These are phyloP conservation scores for Musca vetustissima DNA, from an alignment of 1,140 invertebrate species.

Conservation along the genomic window DNA sequence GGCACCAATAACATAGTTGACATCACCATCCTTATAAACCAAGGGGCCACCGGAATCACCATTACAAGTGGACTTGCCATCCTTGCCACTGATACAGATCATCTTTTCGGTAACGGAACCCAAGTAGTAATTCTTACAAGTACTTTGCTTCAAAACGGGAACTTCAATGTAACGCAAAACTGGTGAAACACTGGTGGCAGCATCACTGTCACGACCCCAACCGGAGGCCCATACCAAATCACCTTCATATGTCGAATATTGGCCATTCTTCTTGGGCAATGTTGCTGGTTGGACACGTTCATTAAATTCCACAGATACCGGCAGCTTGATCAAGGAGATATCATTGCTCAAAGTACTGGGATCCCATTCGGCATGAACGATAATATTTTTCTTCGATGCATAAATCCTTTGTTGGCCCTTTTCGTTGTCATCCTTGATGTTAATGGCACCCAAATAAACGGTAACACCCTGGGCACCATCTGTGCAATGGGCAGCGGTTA, in stretches of 20 bases:
- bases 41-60: not conserved
- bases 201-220: slow-evolving; percentile 33
- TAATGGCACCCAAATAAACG: slow-evolving; percentile 14
- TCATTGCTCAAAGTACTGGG: slow-evolving; percentile 55
- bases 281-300: slow-evolving; percentile 35
- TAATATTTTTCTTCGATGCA: slow-evolving; percentile 29
- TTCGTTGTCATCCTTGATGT: too few relatives aligned
- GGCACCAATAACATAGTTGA: not conserved
- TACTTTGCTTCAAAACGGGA: slow-evolving; percentile 30
- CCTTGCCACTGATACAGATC: slow-evolving; percentile 26
- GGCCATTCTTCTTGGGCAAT: slow-evolving; percentile 33
- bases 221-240: slow-evolving; percentile 42
- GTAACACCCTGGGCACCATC: not conserved
- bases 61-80: not conserved
- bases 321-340: slow-evolving; percentile 58
- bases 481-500: slow-evolving; percentile 31
- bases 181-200: not conserved
- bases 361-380: slow-evolving; percentile 57
- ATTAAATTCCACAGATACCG: slow-evolving; percentile 34
- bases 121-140: slow-evolving; percentile 36
- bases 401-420: not conserved
- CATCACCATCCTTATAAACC: not conserved
- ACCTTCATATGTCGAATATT: slow-evolving; percentile 36
- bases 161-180: not conserved
- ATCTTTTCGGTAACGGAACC: slow-evolving; percentile 39